Evolutionary conservation across 2,113 vertebrate species (phyloP).

Genomic region (Rhinoderma darwinii): DNA sequence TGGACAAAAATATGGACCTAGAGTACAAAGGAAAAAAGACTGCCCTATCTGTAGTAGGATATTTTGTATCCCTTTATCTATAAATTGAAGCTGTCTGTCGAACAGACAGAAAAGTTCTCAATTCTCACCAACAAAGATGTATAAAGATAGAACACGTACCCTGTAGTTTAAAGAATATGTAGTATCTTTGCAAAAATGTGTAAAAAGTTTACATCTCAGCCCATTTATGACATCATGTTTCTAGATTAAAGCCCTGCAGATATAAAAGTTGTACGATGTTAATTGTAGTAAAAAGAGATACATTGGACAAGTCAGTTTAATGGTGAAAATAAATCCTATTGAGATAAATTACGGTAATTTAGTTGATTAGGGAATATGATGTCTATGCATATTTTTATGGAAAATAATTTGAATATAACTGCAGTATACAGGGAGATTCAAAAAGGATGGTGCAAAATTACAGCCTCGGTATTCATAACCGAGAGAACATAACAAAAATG

Average conservation of each 20-base stretch:
- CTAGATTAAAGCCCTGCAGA: neutral
- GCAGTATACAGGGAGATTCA: too few relatives aligned
- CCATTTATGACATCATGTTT: constrained; percentile 1
- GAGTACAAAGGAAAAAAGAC: too few relatives aligned
- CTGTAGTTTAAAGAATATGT: neutral
- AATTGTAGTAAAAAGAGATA: neutral
- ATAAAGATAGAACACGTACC: neutral
- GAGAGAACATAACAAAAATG: too few relatives aligned
- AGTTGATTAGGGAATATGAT: neutral
- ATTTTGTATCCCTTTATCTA: too few relatives aligned
- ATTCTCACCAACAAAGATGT: neutral
- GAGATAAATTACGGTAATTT: neutral
- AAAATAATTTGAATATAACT: too few relatives aligned
- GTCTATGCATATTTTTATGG: neutral
- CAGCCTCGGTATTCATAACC: too few relatives aligned
- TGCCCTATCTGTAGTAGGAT: too few relatives aligned
- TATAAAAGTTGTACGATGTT: neutral
- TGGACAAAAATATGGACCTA: too few relatives aligned
- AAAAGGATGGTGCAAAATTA: too few relatives aligned
- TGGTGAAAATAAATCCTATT: neutral
- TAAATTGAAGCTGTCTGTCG: too few relatives aligned
- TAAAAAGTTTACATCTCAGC: neutral
- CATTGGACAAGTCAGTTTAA: neutral
- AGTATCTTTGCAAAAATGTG: neutral
- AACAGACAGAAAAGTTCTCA: too few relatives aligned